phyloP scores from a whole-genome alignment of 2,888 invertebrate genomes.

The Luperina nickerlii region DNA sequence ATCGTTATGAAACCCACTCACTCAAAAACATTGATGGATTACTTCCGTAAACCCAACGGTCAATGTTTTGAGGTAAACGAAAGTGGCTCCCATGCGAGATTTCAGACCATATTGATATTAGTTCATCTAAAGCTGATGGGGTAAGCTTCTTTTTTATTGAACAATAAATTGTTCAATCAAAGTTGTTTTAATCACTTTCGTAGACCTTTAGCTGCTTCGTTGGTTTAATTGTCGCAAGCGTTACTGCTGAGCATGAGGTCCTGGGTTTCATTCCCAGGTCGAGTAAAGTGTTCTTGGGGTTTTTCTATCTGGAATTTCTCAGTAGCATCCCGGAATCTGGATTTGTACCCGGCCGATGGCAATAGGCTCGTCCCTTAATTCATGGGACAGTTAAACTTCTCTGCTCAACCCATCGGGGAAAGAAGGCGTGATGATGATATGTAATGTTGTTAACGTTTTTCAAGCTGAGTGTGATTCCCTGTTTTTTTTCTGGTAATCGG shows the following conservation, averaged over 20 bases:
- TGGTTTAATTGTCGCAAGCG: too few relatives aligned
- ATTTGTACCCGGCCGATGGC: too few relatives aligned
- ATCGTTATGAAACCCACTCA: constrained; percentile 29
- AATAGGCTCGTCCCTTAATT: too few relatives aligned
- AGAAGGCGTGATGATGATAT: neutral
- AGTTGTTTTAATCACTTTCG: neutral
- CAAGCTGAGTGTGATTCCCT: neutral
- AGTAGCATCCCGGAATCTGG: too few relatives aligned
- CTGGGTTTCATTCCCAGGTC: too few relatives aligned
- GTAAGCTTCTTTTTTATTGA: neutral
- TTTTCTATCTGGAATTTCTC: too few relatives aligned
- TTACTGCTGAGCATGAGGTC: too few relatives aligned
- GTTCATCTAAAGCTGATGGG: neutral
- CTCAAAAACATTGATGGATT: constrained; percentile 45
- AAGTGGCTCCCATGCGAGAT: constrained; percentile 1
- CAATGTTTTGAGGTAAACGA: constrained; percentile 29
- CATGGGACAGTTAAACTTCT: too few relatives aligned
- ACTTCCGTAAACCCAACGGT: constrained; percentile 33
- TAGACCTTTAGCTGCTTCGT: too few relatives aligned
- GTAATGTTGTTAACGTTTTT: neutral
- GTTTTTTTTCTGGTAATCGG: too few relatives aligned
- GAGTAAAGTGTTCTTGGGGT: too few relatives aligned
- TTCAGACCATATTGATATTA: neutral
- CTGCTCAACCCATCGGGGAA: too few relatives aligned
- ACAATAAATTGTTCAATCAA: neutral